Percentiles rank a stretch among this genome's conserved stretches.
phyloP scores from a whole-genome alignment of 37 sponge, comb jelly and placozoan genomes.

The Tethya wilhelma region DNA sequence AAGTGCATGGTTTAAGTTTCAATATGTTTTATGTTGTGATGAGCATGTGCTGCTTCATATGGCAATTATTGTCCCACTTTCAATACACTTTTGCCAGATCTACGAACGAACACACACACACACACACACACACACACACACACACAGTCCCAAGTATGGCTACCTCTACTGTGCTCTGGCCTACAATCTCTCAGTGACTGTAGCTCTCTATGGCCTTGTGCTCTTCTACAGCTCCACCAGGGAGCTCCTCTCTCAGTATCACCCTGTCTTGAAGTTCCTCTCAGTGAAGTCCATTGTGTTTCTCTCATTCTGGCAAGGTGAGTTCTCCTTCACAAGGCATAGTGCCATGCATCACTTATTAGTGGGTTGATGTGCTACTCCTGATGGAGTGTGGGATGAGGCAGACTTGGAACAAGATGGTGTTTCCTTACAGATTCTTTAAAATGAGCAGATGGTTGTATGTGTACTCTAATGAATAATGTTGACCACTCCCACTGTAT shows the following conservation, averaged over 20 bases:
- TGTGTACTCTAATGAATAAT: too few species aligned
- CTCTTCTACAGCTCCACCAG: constrained; percentile 94
- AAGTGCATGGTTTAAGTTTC: too few species aligned
- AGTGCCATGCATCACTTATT: too few species aligned
- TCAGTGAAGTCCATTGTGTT: constrained; percentile 92
- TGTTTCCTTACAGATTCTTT: too few species aligned
- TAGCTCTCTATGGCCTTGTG: constrained; percentile 92
- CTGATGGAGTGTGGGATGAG: too few species aligned
- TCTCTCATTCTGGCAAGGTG: constrained; percentile 98
- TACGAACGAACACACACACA: constrained; percentile 1
- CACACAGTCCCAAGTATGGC: constrained; percentile 71
- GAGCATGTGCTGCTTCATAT: too few species aligned
- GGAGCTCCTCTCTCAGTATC: constrained; percentile 72
- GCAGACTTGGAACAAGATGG: too few species aligned
- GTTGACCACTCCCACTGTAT: too few species aligned
- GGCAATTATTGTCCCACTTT: too few species aligned
- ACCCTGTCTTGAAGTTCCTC: constrained; percentile 97
- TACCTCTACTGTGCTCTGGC: constrained; percentile 89
- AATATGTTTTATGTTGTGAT: not conserved
- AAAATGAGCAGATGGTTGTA: too few species aligned
- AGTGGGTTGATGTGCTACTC: too few species aligned
- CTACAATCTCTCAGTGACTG: constrained; percentile 93
- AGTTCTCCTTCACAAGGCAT: too few species aligned
- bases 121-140: constrained; percentile 1
- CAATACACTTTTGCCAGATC: not conserved